Conservation (phyloP, 1,140 invertebrate genomes). For the Araneus ventricosus region DNA sequence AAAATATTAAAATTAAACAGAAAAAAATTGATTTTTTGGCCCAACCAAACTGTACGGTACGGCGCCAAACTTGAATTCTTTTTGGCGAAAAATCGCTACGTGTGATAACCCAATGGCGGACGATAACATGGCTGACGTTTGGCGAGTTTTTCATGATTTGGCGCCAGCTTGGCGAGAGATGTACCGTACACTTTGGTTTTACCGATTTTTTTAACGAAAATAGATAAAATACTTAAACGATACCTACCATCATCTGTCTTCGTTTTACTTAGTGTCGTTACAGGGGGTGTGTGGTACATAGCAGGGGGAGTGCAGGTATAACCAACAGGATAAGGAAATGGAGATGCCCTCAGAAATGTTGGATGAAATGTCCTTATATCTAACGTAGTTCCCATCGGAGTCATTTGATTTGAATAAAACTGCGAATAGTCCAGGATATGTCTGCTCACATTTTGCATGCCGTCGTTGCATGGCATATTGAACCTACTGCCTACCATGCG, state of each 20-base stretch:
- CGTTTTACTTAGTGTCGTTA: conserved; percentile 29
- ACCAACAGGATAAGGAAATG: conserved; percentile 57
- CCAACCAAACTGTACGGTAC: too few relatives aligned
- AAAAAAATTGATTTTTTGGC: too few relatives aligned
- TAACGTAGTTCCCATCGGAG: conserved; percentile 21
- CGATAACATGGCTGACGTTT: too few relatives aligned
- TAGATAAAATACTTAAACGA: neutral
- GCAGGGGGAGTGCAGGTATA: conserved; percentile 46
- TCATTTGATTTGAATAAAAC: conserved; percentile 52
- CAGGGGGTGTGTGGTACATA: conserved; percentile 52
- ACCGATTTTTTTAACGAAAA: too few relatives aligned
- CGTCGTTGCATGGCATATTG: conserved; percentile 42
- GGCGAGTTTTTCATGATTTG: too few relatives aligned
- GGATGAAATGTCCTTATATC: conserved; percentile 69
- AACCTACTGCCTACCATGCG: conserved; percentile 54
- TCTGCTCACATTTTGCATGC: neutral
- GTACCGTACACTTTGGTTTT: too few relatives aligned
- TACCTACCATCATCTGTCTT: conserved; percentile 64
- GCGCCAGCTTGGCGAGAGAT: too few relatives aligned
- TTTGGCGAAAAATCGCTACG: too few relatives aligned
- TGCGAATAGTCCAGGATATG: conserved; percentile 48
- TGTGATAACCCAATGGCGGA: too few relatives aligned
- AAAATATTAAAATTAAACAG: too few relatives aligned
- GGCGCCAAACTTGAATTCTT: too few relatives aligned
- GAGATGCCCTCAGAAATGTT: conserved; percentile 19